Conservation (phyloP, 2,888 invertebrate species). For the Sinotaia quadrata region DNA sequence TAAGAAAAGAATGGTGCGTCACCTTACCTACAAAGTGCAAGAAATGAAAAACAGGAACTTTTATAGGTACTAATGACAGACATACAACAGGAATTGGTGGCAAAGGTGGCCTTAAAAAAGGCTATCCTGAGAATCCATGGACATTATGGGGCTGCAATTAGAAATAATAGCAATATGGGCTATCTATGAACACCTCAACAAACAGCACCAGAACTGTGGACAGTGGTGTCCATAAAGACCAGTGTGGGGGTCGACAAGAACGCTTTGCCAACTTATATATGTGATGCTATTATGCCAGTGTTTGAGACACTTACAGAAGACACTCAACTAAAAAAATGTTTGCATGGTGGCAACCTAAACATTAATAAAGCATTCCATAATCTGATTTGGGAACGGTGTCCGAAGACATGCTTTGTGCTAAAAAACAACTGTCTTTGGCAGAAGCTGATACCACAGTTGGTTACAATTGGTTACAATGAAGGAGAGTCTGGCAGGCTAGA, state of each 20-base stretch:
- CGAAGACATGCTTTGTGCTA: slow-evolving; percentile 22
- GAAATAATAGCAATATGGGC: too few species aligned
- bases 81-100: not conserved
- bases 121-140: too few species aligned
- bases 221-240: too few species aligned
- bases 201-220: too few species aligned
- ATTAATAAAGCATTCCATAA: slow-evolving; percentile 25
- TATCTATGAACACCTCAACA: too few species aligned
- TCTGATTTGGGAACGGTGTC: slow-evolving; percentile 29
- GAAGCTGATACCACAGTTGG: slow-evolving; percentile 21
- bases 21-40: not conserved
- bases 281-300: slow-evolving; percentile 23
- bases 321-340: slow-evolving; percentile 22
- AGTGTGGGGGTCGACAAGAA: too few species aligned
- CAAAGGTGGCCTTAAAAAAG: not conserved
- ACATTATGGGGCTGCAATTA: too few species aligned
- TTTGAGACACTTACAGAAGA: slow-evolving; percentile 26
- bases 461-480: slow-evolving; percentile 30
- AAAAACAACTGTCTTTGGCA: slow-evolving; percentile 13
- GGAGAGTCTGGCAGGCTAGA: slow-evolving; percentile 17
- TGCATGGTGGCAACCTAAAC: slow-evolving; percentile 25
- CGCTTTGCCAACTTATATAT: slow-evolving; percentile 20
- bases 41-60: not conserved
- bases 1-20: slow-evolving; percentile 10
- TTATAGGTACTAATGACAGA: not conserved